Evolutionary conservation across 2,797 vertebrate species (phyloP).

Genomic region (Phoebastria nigripes): DNA sequence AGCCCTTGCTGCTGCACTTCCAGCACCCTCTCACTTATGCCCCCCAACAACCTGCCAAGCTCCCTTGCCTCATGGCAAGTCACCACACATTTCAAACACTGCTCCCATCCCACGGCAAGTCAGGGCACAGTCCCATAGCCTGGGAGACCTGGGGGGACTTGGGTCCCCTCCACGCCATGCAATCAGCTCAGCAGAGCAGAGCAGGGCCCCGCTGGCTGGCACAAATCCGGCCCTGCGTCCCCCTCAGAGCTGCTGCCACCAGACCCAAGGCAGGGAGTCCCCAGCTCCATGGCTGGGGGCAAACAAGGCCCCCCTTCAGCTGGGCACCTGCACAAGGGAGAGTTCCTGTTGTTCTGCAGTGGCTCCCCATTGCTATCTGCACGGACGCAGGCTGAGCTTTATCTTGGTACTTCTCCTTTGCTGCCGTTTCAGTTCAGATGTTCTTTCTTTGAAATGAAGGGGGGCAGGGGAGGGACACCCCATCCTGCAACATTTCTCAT

Average conservation of each 20-base stretch:
- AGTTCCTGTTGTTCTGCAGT: not conserved
- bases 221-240: accelerated
- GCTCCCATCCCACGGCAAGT: not conserved
- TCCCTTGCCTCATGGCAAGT: too few relatives aligned
- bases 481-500: not conserved
- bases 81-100: not conserved
- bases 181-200: not conserved
- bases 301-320: not conserved
- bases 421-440: not conserved
- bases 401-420: not conserved
- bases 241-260: not conserved
- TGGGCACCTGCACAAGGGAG: accelerated
- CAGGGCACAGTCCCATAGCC: not conserved
- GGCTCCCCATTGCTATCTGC: not conserved
- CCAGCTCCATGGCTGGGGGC: not conserved
- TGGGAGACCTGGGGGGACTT: accelerated
- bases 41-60: not conserved
- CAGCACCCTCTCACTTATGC: not conserved
- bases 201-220: not conserved
- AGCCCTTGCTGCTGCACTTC: not conserved
- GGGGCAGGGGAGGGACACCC: not conserved
- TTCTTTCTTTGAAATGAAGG: not conserved
- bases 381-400: not conserved
- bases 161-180: not conserved
- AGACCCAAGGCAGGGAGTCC: not conserved